Base-by-base conservation (phyloP, 2,888 invertebrate genomes). In the Diarsia brunnea region DNA sequence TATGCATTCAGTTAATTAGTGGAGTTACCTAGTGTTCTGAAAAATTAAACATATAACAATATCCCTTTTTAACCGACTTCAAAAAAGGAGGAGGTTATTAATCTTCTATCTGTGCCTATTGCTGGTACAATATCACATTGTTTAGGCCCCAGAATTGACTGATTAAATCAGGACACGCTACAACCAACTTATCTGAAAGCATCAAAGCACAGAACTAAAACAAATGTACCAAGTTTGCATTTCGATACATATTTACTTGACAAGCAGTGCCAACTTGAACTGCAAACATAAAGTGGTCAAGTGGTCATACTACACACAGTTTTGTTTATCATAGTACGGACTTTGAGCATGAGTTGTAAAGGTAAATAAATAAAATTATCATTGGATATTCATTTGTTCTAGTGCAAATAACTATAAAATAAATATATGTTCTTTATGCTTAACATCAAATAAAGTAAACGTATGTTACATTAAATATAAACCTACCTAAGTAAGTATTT, bases 391-490 rank as follows among this genome's bases (percentile, higher is more conserved):
- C n/a, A 78, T 69, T 69, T 51, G 31, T 69, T 78, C 0, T 14
- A 64, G 10, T 14, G 49, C 43, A 51, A 55, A 53, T 19, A 58
- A 19, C 31, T 31, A 73, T 49, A n/a, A 43, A 45, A 11, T 51
- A 51, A 74, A 63, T 51, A 24, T 31, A 24, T 27, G 8, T 63
- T 47, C 19, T 53, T 45, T 61, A 31, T 45, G 24, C n/a, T 61
- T 61, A 45, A 73, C n/a, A 51, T 53, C 11, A 53, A 74, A 74
- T 74, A 74, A 51, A n/a, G 31, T 45, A 61, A 45, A 24, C 19
- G 1, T 24, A 43, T 43, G 43, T 51, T 14, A 43, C 19, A 47
- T 72, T 4, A 58, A n/a, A 47, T 38, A 24, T 3, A 47, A 58
- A 71, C 58, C 16, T 27, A 19, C 27, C 16, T 43, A 55, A 1